A percentile compares a stretch with the other conserved stretches of the same genome.
These are phyloP conservation scores for Acleris cristana DNA, from an alignment of 2,888 invertebrate species.

Conservation along the genomic window DNA sequence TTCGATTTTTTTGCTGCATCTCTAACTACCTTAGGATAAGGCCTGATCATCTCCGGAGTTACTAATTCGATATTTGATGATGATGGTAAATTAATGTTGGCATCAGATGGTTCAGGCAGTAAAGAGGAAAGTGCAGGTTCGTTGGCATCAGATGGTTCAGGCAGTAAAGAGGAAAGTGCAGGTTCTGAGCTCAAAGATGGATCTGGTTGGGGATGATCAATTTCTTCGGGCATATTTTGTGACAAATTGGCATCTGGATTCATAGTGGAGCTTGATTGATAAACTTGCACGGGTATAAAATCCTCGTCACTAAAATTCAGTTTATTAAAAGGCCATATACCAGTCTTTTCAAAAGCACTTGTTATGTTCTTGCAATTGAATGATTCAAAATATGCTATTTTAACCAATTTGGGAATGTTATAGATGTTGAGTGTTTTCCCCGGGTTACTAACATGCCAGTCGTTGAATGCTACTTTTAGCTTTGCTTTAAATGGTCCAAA, in stretches of 20 bases:
- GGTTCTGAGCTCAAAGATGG: not conserved
- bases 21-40: slow-evolving; percentile 17
- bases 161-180: not conserved
- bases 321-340: slow-evolving; percentile 43
- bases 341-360: slow-evolving; percentile 50
- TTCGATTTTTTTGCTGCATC: slow-evolving; percentile 9
- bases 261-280: not conserved
- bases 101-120: not conserved
- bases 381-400: slow-evolving; percentile 39
- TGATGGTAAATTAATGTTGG: no score
- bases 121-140: not conserved
- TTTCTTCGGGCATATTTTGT: not conserved
- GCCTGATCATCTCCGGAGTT: slow-evolving; percentile 20
- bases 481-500: slow-evolving; percentile 48
- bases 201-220: not conserved
- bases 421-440: slow-evolving; percentile 56
- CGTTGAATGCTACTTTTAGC: slow-evolving; percentile 49
- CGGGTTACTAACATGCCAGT: slow-evolving; percentile 51
- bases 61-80: slow-evolving; percentile 2
- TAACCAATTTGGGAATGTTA: slow-evolving; percentile 43
- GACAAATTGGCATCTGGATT: not conserved
- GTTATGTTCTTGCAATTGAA: slow-evolving; percentile 54
- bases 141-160: not conserved
- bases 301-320: slow-evolving; percentile 41
- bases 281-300: slow-evolving; percentile 31